Evolutionary conservation across 2,113 vertebrate genomes (phyloP).

Genomic region (Mellivora capensis): DNA sequence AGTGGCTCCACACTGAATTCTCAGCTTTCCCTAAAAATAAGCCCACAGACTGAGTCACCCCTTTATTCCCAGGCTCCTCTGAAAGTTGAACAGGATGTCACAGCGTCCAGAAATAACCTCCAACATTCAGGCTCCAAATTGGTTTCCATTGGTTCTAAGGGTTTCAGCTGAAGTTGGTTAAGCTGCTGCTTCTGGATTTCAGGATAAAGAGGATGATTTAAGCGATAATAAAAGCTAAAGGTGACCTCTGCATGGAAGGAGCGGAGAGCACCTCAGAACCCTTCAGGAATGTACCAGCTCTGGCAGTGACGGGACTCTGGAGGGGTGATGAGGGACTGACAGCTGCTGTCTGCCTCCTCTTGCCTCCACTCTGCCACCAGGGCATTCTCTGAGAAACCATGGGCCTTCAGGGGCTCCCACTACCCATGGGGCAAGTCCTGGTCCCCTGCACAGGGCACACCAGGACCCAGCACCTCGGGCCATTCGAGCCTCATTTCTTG

Average conservation of each 20-base stretch:
- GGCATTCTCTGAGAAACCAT: not conserved
- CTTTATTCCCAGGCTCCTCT: slow-evolving; percentile 55
- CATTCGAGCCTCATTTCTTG: not conserved
- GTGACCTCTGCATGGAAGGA: not conserved
- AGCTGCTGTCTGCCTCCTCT: not conserved
- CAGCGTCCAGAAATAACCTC: slow-evolving; percentile 62
- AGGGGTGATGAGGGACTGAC: not conserved
- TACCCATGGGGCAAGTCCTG: not conserved
- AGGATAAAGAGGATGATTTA: not conserved
- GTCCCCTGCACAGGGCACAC: not conserved
- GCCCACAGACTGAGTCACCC: slow-evolving; percentile 61
- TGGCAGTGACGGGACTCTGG: not conserved
- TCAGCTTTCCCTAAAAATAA: slow-evolving; percentile 65
- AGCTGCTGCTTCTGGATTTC: not conserved
- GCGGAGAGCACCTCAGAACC: not conserved
- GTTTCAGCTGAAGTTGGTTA: not conserved
- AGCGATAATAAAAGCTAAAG: not conserved
- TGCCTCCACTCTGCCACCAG: not conserved
- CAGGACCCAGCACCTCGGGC: not conserved
- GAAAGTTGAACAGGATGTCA: slow-evolving; percentile 62
- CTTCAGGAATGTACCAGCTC: not conserved
- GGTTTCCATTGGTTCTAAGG: not conserved
- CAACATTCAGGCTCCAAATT: slow-evolving; percentile 21
- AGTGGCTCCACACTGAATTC: slow-evolving; percentile 18
- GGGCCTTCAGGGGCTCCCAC: not conserved